Conservation (phyloP, 2,113 vertebrate species). For the Pygathrix nemaeus region DNA sequence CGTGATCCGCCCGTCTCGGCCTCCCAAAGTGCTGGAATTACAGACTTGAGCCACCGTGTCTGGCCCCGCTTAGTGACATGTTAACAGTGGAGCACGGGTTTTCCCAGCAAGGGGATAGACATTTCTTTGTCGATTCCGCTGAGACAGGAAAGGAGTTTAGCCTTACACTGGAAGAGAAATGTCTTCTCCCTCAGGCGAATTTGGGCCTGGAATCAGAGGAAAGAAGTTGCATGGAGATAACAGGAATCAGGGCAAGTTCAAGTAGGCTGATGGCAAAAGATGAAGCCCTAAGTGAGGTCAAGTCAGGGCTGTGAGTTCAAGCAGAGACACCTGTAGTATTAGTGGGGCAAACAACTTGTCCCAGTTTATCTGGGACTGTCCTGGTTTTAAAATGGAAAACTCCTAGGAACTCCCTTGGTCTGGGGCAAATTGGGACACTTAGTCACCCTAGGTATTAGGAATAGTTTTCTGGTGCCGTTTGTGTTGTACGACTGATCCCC, state of each 20-base stretch:
- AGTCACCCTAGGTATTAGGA: background rate
- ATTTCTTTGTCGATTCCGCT: background rate
- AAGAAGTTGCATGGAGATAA: background rate
- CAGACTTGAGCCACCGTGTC: too few species aligned
- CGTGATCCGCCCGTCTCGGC: too few species aligned
- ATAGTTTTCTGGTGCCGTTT: background rate
- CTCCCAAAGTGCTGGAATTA: too few species aligned
- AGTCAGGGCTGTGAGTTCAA: background rate
- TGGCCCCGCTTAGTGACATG: too few species aligned
- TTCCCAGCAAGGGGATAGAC: background rate
- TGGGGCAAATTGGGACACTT: background rate
- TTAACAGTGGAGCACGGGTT: background rate
- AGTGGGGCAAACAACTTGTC: background rate
- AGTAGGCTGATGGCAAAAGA: background rate
- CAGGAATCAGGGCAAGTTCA: background rate
- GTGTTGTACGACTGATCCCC: rapidly evolving
- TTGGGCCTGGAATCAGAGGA: background rate
- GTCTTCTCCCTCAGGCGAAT: background rate
- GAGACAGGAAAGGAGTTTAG: background rate
- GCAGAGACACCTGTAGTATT: background rate
- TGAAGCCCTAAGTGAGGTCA: background rate
- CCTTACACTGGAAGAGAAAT: background rate
- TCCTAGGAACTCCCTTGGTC: background rate
- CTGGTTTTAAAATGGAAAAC: background rate
- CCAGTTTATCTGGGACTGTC: background rate